Base-by-base conservation (phyloP, 2,113 vertebrate species). In the Percina caprodes region DNA sequence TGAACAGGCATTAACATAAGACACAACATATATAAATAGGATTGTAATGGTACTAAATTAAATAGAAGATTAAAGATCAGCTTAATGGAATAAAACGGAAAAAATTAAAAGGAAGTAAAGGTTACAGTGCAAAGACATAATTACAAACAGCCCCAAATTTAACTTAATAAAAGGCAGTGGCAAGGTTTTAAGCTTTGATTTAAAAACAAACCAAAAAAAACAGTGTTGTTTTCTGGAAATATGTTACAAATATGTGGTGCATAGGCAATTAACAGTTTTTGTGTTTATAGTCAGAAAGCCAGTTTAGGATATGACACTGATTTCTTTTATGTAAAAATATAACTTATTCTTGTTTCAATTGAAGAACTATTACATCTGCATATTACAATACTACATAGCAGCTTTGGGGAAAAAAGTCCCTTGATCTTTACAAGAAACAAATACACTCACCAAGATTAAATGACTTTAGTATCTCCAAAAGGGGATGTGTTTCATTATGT, bases 401-500 rank as follows among this genome's bases (percentile, higher is more conserved):
- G 63, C 2, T 56, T 16, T 56, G 8, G 1, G 66, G 51, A 46
- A 0, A 45, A 0, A 51, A 42, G 39, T 42, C 39, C 21, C 13
- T 13, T 19, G 5, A 23, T 46, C 3, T 21, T 49, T 19, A 9
- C 4, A 72, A 65, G 26, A 82, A 82, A 74, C 19, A 80, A 83
- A 76, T 2, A 30, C 26, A 91, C 95, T 95, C 88, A 95, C 95
- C 92, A 5, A 88, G 67, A 77, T 94, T 91, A 55, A 94, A 85
- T 1, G 91, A 89, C 66, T 92, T 90, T 12, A 94, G 77, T 80
- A 94, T 92, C 83, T 95, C 92, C 93, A 87, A 77, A 72, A 94
- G 4, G 1, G 70, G 69, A 86, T 92, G 75, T 26, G 91, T 96
- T 80, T 94, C 89, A 84, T 96, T 95, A 5, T 94, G 93, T 80